Base-by-base conservation (phyloP, 1,140 invertebrate genomes). In the Diprion similis region DNA sequence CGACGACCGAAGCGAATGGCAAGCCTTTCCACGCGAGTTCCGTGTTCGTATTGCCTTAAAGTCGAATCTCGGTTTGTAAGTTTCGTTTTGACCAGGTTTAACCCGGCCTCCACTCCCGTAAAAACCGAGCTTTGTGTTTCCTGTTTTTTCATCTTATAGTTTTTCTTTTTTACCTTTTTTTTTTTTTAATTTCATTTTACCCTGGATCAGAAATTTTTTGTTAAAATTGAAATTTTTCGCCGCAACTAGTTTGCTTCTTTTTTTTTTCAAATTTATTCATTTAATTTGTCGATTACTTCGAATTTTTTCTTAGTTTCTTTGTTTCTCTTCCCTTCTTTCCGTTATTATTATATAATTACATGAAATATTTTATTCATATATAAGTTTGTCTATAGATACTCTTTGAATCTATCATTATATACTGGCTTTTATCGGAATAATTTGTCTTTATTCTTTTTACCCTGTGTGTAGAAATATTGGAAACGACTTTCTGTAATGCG, bases 31-130 rank as follows among this genome's bases (percentile, higher is more conserved):
- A 78, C 81, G 79, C 76, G 75, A 67, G 75, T 76, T 37, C 77
- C 80, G 80, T 81, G 82, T 80, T 83, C 83, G 82, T 87, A 87
- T 87, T 87, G 85, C 85, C 85, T 85, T 84, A 84, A 84, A 80
- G 83, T 84, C 83, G 83, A 85, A 81, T 81, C 83, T 85, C 83
- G 84, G 81, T 80, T 83, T 59, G 78, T 82, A 83, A 82, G 78
- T 83, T 37, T 37, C 24, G 78, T 79, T 45, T 73, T n/a, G n/a
- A 24, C 46, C 48, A 48, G 68, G 46, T 74, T 71, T 74, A 65
- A 66, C 46, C 46, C 47, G 46, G 37, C 45, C 67, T 72, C 48
- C 65, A 78, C 78, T 70, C 48, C 76, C 77, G 76, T 79, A 79
- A 78, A 71, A 76, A 80, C 78, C 79, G 73, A 66, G 70, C 70